Evolutionary conservation across 2,888 invertebrate species (phyloP).

Genomic region (Ditula angustiorana): DNA sequence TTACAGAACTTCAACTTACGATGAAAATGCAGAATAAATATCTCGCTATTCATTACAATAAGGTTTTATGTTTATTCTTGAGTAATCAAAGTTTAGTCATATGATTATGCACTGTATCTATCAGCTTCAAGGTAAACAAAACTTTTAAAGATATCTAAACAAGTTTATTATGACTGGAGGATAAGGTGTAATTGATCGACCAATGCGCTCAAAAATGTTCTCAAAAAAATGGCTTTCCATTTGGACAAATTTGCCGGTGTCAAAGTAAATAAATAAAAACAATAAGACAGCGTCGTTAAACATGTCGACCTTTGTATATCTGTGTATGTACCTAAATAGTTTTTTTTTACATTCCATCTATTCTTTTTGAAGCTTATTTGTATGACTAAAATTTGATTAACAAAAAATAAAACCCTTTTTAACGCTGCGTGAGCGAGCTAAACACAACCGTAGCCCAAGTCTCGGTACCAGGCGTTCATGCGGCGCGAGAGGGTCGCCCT

Average conservation of each 20-base stretch:
- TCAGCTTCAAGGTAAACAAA: no score
- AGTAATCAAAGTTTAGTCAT: background rate
- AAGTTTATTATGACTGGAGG: no score
- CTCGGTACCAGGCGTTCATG: constrained; percentile 49
- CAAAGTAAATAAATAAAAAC: no score
- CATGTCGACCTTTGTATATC: no score
- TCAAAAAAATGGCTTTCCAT: no score
- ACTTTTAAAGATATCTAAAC: no score
- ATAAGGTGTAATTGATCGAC: no score
- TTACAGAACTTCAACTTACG: constrained; percentile 17
- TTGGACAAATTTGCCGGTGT: no score
- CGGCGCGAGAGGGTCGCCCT: constrained; percentile 40
- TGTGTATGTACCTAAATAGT: no score
- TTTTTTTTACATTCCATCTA: no score
- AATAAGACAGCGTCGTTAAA: no score
- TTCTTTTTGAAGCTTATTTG: background rate
- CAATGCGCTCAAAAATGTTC: no score
- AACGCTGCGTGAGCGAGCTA: background rate
- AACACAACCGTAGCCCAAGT: constrained; percentile 17
- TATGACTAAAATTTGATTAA: background rate
- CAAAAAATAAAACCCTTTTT: background rate
- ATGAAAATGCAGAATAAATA: constrained; percentile 19
- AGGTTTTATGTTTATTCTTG: background rate
- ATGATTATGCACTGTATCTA: background rate
- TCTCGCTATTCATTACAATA: background rate